Base-by-base conservation (phyloP, 2,113 vertebrate species). In the Podocnemis expansa region DNA sequence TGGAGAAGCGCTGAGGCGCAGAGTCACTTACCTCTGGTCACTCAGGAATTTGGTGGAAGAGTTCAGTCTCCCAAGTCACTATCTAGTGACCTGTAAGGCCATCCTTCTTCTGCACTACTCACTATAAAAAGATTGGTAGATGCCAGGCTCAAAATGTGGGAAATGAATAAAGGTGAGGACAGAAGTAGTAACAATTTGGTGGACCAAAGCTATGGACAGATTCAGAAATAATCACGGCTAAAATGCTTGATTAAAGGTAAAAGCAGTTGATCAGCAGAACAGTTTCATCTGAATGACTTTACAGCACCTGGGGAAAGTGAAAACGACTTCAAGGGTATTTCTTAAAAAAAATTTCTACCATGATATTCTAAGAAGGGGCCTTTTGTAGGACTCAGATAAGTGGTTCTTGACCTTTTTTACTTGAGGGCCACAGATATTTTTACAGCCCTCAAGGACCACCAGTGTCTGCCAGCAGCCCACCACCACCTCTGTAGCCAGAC, bases 151-250 rank as follows among this genome's bases (percentile, higher is more conserved):
- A 49, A 38, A 4, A 78, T 6, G 10, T 58, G 17, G 75, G 11
- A 63, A 89, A 17, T 2, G 49, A 80, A 16, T 8, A 51, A 1
- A n/a, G 25, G 1, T 10, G 9, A 51, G 14, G 31, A 4, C 0
- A 0, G 6, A 55, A 0, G 0, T 6, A 43, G 60, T n/a, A n/a
- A 24, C 12, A 4, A 5, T 12, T 13, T 25, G 27, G n/a, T 4
- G 10, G 34, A 56, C n/a, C 8, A 43, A 43, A 80, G 19, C 73
- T 22, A 7, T 6, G 2, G 78, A 10, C 80, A 73, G 31, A 58
- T 0, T 3, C 19, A 85, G 34, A 29, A 25, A 43, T 0, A 51
- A 21, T 17, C 56, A 29, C 17, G 12, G 22, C 21, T 45, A 45
- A n/a, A 5, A 1, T 58, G n/a, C 63, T 1, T 10, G 80, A 31